phyloP scores from a whole-genome alignment of 2,113 vertebrate genomes.

The Pardalotus punctatus region DNA sequence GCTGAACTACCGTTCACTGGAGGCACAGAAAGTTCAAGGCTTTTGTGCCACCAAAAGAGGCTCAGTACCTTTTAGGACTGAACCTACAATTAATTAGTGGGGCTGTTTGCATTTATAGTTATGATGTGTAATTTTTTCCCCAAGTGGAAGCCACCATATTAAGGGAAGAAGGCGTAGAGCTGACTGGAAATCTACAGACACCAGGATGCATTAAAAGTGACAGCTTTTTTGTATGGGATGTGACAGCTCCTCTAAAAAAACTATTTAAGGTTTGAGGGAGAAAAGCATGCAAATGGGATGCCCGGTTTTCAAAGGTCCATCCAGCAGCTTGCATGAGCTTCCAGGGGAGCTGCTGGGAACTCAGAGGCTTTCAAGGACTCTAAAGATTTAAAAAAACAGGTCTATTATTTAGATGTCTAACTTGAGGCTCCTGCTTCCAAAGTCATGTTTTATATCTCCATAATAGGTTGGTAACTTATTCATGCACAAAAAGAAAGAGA shows the following conservation, averaged over 20 bases:
- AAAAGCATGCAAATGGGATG: slow-evolving; percentile 44
- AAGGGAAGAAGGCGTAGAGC: not conserved
- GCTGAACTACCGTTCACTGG: not conserved
- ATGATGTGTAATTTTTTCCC: not conserved
- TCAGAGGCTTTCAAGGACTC: slow-evolving; percentile 10
- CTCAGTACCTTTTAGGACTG: not conserved
- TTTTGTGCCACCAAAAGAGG: not conserved
- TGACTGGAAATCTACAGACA: slow-evolving; percentile 10
- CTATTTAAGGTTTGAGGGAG: slow-evolving; percentile 1
- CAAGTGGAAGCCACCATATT: not conserved
- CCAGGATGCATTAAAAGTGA: slow-evolving; percentile 1
- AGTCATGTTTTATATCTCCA: slow-evolving; percentile 30
- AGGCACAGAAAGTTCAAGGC: not conserved
- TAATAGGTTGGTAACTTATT: slow-evolving; percentile 1
- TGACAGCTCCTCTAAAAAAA: slow-evolving; percentile 44
- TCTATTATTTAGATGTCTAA: slow-evolving; percentile 55
- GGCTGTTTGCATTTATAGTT: not conserved
- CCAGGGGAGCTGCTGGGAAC: slow-evolving; percentile 42
- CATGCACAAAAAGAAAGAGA: slow-evolving; percentile 25
- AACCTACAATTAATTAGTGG: not conserved
- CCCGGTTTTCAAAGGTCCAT: slow-evolving; percentile 37
- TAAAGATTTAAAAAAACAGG: slow-evolving; percentile 13
- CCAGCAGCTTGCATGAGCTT: slow-evolving; percentile 23
- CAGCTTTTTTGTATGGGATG: slow-evolving; percentile 37
- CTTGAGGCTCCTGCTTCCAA: slow-evolving; percentile 29